Evolutionary conservation across 2,113 vertebrate species (phyloP).

Genomic region (Garra rufa): DNA sequence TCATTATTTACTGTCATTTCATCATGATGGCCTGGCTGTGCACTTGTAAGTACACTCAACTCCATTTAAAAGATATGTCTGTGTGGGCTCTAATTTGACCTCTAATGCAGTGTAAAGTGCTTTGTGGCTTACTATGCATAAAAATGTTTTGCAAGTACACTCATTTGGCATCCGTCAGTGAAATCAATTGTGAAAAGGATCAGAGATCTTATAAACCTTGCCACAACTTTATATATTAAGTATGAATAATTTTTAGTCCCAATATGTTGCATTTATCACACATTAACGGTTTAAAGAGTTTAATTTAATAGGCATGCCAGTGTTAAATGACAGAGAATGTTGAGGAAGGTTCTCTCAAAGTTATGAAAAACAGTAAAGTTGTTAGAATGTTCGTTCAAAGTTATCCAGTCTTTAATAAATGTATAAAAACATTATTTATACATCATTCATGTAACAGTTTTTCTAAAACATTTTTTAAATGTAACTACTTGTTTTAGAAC

Average conservation of each 20-base stretch:
- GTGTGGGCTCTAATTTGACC: background rate
- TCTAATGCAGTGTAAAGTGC: background rate
- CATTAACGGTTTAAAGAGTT: constrained; percentile 5
- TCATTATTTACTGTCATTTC: background rate
- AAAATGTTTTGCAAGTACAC: background rate
- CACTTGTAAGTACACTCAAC: background rate
- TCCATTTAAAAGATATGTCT: background rate
- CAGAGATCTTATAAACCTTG: background rate
- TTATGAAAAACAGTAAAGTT: background rate
- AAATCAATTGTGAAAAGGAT: constrained; percentile 21
- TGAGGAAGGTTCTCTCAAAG: background rate
- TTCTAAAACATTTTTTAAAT: too few species aligned
- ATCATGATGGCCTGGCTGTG: background rate
- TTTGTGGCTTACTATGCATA: background rate
- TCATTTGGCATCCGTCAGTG: constrained; percentile 23
- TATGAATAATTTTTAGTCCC: background rate
- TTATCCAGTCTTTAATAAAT: background rate
- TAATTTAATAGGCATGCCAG: background rate
- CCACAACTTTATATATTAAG: background rate
- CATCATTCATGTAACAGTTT: too few species aligned
- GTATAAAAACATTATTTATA: too few species aligned
- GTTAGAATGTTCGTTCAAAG: background rate
- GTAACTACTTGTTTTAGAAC: too few species aligned
- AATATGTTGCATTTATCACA: constrained; percentile 21
- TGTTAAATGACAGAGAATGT: background rate